A percentile compares a stretch with the other conserved stretches of the same genome.
Conservation (phyloP, 2,888 invertebrate genomes). For the Dascillus cervinus region DNA sequence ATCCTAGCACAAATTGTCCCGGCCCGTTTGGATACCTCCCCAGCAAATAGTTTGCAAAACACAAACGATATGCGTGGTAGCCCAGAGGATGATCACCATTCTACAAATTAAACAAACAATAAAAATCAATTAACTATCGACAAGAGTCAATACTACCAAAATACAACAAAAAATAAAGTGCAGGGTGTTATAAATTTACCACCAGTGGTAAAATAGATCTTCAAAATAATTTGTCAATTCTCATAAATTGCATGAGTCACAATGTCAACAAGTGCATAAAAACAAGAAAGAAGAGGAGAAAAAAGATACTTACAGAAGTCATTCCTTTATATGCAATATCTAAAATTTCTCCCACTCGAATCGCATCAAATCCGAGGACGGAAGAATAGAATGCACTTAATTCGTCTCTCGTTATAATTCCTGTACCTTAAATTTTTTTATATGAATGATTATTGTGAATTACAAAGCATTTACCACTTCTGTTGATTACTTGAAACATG, state of each 20-base stretch:
- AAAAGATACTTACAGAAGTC: conserved; percentile 57
- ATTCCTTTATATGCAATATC: conserved; percentile 62
- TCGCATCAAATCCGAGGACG: conserved; percentile 56
- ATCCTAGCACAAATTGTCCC: conserved; percentile 65
- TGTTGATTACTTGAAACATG: conserved; percentile 61
- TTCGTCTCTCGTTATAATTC: conserved; percentile 59
- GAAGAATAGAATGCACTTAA: conserved; percentile 63
- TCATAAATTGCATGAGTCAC: too few species aligned
- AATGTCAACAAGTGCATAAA: too few species aligned
- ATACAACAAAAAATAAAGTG: too few species aligned
- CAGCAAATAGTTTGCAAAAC: conserved; percentile 67
- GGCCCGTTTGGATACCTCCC: conserved; percentile 69
- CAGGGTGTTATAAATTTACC: too few species aligned
- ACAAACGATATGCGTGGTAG: conserved; percentile 61
- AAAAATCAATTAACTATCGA: conserved; percentile 17
- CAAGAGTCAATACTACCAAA: too few species aligned
- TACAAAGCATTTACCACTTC: conserved; percentile 44
- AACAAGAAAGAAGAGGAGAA: too few species aligned
- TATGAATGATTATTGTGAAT: conserved; percentile 16
- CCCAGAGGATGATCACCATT: conserved; percentile 60
- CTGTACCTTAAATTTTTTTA: conserved; percentile 46
- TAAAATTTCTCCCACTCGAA: conserved; percentile 56
- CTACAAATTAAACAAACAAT: conserved; percentile 50
- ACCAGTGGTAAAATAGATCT: too few species aligned
- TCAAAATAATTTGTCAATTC: too few species aligned